Evolutionary conservation across 2,888 invertebrate genomes (phyloP).

Genomic region (Dolomedes plantarius): DNA sequence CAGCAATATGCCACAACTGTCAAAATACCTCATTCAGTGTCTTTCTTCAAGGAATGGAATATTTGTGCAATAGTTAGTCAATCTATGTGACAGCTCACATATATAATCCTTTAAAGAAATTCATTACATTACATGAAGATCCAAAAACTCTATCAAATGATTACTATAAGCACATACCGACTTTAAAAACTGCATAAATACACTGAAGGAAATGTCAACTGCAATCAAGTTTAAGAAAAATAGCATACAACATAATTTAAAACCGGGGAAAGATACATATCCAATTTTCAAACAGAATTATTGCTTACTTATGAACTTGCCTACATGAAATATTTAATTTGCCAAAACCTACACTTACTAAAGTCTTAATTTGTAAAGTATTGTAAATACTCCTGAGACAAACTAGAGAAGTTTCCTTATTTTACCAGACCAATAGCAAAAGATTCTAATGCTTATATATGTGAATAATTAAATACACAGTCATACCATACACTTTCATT

Average conservation of each 20-base stretch:
- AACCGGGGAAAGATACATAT: neutral
- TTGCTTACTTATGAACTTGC: neutral
- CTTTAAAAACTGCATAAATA: slow-evolving; percentile 29
- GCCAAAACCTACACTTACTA: neutral
- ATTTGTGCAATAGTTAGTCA: slow-evolving; percentile 56
- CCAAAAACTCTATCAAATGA: slow-evolving; percentile 58
- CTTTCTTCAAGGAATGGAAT: slow-evolving; percentile 41
- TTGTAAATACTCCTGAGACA: no score
- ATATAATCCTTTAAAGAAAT: slow-evolving; percentile 40
- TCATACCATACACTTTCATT: neutral
- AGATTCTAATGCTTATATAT: no score
- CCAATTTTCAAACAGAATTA: neutral
- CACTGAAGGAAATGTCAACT: slow-evolving; percentile 26
- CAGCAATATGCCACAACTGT: neutral
- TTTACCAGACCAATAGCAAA: no score
- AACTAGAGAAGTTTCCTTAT: no score
- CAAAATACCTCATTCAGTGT: slow-evolving; percentile 1
- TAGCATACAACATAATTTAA: neutral
- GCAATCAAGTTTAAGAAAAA: neutral
- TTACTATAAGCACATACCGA: slow-evolving; percentile 49
- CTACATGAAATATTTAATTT: neutral
- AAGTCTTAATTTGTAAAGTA: neutral
- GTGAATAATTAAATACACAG: no score
- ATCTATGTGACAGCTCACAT: slow-evolving; percentile 45
- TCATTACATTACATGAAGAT: slow-evolving; percentile 51